Evolutionary conservation across 1,140 invertebrate genomes (phyloP), one percentile per base, ranked within the genome.

Genomic region (Scylla paramamosain): DNA sequence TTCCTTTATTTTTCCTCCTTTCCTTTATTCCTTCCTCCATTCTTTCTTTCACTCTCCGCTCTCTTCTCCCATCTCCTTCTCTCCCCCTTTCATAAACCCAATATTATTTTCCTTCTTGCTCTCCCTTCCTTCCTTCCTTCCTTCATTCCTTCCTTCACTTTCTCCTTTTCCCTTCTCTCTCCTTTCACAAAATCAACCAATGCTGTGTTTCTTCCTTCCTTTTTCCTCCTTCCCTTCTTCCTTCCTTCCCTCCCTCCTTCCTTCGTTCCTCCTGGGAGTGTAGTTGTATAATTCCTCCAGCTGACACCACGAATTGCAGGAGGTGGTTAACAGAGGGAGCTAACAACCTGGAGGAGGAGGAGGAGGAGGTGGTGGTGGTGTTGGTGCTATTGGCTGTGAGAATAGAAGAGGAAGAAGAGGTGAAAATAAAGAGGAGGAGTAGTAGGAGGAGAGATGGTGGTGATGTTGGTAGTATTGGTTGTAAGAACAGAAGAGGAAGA

Each of bases 251-350:
- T 32, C 31, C 83, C 87, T 32, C 87, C 25, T 45, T 16, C 87
- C 14, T 31, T n/a, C 32, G 4, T n/a, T 45, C 87, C 25, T 32
- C 31, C 83, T 28, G 14, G 32, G 32, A 45, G 86, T 88, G 7
- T 59, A 91, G 48, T 91, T 59, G 89, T 52, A 1, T 91, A 91
- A 59, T 91, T 91, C 46, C 10, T 31, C n/a, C 31, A 59, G 46
- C 48, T 52, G 48, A 29, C 89, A 46, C 46, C n/a, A 8, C 12
- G 29, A 59, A 91, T 31, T 12, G 52, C 52, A 59, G 52, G 12
- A 12, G 52, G 20, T 14, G 48, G 48, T 52, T 14, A 59, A 59
- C 3, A 59, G 52, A 12, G 10, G 52, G 52, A 59, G 48, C 48
- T 52, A 52, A 52, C 48, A 52, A 52, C 48, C 48, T 52, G 52